Conservation (phyloP, 1,140 invertebrate species). For the Heliconius himera region DNA sequence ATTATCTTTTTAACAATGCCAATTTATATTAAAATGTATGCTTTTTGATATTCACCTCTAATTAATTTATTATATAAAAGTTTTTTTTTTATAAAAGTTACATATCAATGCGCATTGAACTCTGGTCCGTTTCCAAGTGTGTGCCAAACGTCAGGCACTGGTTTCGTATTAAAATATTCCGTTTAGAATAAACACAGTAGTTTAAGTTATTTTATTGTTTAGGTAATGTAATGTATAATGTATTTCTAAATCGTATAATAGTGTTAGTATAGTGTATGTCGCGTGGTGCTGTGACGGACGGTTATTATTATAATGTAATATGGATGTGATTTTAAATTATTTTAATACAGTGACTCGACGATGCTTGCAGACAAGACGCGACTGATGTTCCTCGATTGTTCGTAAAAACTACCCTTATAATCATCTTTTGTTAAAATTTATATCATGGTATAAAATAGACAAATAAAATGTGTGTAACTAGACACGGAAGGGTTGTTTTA, state of each 20-base stretch:
- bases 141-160: conserved; percentile 66
- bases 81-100: neutral
- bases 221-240: conserved; percentile 72
- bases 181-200: conserved; percentile 76
- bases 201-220: conserved; percentile 79
- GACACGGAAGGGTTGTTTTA: conserved; percentile 70
- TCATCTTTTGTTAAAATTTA: conserved; percentile 78
- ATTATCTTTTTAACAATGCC: neutral
- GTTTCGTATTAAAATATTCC: conserved; percentile 64
- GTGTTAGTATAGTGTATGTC: conserved; percentile 42
- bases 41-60: neutral
- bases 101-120: conserved; percentile 1
- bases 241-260: conserved; percentile 70
- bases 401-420: conserved; percentile 66
- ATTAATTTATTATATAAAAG: neutral
- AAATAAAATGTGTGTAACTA: conserved; percentile 80
- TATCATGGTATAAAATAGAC: conserved; percentile 77
- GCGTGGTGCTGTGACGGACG: conserved; percentile 71
- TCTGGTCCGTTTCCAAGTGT: neutral
- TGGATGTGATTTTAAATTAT: conserved; percentile 76
- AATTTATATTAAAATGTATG: neutral
- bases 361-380: conserved; percentile 73
- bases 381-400: conserved; percentile 80
- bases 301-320: neutral
- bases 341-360: conserved; percentile 62